phyloP scores from a whole-genome alignment of 2,797 vertebrate genomes.

The Pangasius mekongensis region DNA sequence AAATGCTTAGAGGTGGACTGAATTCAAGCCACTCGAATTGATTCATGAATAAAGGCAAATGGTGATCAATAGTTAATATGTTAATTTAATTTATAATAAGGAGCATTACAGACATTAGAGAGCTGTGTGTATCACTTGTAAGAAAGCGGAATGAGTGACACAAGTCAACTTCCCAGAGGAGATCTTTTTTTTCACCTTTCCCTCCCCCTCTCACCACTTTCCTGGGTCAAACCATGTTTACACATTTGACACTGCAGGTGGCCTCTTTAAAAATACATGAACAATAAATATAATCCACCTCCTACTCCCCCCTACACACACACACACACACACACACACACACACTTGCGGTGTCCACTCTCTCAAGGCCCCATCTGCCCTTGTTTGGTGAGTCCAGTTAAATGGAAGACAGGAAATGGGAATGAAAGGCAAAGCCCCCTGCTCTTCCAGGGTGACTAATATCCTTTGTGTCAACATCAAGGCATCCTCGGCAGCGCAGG shows the following conservation, averaged over 20 bases:
- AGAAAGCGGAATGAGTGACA: constrained; percentile 49
- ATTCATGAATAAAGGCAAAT: constrained; percentile 49
- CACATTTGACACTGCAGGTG: constrained; percentile 73
- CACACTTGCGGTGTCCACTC: constrained; percentile 43
- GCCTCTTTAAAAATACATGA: constrained; percentile 81
- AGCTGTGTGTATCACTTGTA: constrained; percentile 46
- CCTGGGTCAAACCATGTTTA: constrained; percentile 74
- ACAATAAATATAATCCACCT: constrained; percentile 75
- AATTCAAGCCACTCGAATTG: constrained; percentile 48
- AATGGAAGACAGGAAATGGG: constrained; percentile 74
- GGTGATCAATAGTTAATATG: constrained; percentile 55
- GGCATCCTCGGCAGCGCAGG: constrained; percentile 59
- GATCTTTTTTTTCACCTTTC: constrained; percentile 48
- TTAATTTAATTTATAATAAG: constrained; percentile 46
- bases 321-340: constrained; percentile 35
- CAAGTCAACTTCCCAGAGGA: constrained; percentile 40
- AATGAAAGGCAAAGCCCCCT: constrained; percentile 66
- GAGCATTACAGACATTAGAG: constrained; percentile 36
- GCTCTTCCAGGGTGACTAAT: constrained; percentile 72
- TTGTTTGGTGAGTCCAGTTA: constrained; percentile 75
- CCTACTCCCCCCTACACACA: constrained; percentile 40
- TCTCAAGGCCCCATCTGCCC: constrained; percentile 59
- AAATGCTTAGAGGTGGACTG: constrained; percentile 40
- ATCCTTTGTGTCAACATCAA: constrained; percentile 77
- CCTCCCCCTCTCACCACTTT: constrained; percentile 52